Evolutionary conservation across 2,888 invertebrate species (phyloP).

Genomic region (Ectropis crepuscularia): DNA sequence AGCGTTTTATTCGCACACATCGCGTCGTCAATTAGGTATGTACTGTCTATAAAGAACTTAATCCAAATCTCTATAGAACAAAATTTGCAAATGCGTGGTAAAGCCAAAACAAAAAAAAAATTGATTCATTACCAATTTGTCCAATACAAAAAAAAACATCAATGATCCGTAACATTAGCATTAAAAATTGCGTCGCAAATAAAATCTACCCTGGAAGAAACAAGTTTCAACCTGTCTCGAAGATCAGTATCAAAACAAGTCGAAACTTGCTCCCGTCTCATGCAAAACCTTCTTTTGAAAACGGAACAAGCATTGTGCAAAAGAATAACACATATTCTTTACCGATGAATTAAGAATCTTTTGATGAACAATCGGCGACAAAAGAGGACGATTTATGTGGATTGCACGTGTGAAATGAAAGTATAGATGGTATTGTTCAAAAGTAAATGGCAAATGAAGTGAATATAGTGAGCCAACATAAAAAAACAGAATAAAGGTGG

Average conservation of each 20-base stretch:
- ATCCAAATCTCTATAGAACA: too few species aligned
- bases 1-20: too few species aligned
- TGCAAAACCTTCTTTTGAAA: conserved; percentile 37
- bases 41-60: too few species aligned
- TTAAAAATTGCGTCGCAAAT: conserved; percentile 9
- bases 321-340: conserved; percentile 35
- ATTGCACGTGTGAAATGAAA: conserved; percentile 59
- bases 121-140: too few species aligned
- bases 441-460: background rate
- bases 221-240: conserved; percentile 72
- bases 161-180: conserved; percentile 11
- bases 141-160: background rate
- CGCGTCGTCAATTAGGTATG: too few species aligned
- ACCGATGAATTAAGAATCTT: conserved; percentile 32
- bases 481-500: background rate
- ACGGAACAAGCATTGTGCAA: conserved; percentile 42
- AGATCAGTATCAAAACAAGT: conserved; percentile 54
- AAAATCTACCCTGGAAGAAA: conserved; percentile 38
- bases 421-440: conserved; percentile 42
- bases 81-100: too few species aligned
- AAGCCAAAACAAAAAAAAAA: too few species aligned
- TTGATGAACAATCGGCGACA: conserved; percentile 47
- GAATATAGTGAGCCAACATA: background rate
- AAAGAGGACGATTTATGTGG: conserved; percentile 49
- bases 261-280: conserved; percentile 52